Percentiles rank a stretch among this genome's conserved stretches.
Conservation (phyloP, 2,113 vertebrate species). For the Myotis davidii region DNA sequence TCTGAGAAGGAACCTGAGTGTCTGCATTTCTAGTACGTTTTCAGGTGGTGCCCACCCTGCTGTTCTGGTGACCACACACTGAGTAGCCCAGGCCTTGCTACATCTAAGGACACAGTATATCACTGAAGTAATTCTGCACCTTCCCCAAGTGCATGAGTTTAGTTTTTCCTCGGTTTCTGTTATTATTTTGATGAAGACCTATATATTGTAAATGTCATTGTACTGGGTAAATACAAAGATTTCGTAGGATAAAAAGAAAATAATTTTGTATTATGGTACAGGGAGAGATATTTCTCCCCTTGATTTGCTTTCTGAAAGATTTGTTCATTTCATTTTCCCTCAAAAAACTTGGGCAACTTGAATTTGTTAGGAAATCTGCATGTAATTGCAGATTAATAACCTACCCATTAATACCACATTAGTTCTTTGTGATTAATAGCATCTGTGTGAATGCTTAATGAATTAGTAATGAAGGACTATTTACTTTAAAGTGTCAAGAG, state of each 20-base stretch:
- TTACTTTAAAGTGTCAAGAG: conserved; percentile 75
- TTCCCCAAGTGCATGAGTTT: conserved; percentile 13
- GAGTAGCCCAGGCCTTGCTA: neutral
- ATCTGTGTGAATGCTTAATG: conserved; percentile 68
- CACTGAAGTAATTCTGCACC: neutral
- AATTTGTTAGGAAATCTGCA: conserved; percentile 75
- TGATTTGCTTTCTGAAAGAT: conserved; percentile 63
- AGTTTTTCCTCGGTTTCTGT: conserved; percentile 58
- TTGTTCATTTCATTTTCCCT: conserved; percentile 68
- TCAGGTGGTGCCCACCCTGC: neutral
- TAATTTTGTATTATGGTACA: conserved; percentile 32
- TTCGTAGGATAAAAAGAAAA: neutral
- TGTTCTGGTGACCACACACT: neutral
- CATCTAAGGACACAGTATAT: neutral
- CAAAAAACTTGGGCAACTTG: conserved; percentile 53
- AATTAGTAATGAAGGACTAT: conserved; percentile 75
- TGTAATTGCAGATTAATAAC: conserved; percentile 79
- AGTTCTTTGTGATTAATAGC: conserved; percentile 75
- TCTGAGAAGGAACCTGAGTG: neutral
- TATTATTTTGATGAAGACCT: conserved; percentile 67
- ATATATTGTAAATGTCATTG: conserved; percentile 41
- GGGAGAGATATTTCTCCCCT: conserved; percentile 22
- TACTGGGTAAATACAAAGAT: conserved; percentile 13
- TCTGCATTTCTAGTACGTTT: neutral
- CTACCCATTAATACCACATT: conserved; percentile 74